Evolutionary conservation across 2,888 invertebrate species (phyloP), one percentile per base, ranked within the genome.

Genomic region (Harpalus rubripes): DNA sequence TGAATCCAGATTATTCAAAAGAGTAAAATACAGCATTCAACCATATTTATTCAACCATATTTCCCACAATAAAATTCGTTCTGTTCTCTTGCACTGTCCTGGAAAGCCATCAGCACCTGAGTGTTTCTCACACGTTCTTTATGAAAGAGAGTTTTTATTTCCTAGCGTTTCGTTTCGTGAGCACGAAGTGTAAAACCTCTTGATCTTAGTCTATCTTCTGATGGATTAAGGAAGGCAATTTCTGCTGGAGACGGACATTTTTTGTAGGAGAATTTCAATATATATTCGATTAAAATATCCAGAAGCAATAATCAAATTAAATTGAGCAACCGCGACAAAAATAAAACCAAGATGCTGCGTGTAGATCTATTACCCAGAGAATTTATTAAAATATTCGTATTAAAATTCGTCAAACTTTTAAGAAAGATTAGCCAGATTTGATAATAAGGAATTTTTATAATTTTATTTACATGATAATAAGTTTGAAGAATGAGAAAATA

Each of bases 191-290:
- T 68, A 39, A 68, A 68, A 68, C 74, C 74, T 22, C 58, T 58
- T 78, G 78, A 78, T 78, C 78, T 78, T 58, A 26, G 56, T 56
- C 32, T 58, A 78, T 78, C 26, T 58, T 78, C 78, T 58, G n/a
- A 78, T 10, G 78, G 58, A 78, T 78, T 78, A 58, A 58, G 78
- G 16, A 44, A 58, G n/a, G 78, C 58, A 32, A 78, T 78, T 78
- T 78, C 58, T 78, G 58, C n/a, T 78, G 1, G n/a, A 56, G 78
- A 78, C 74, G 18, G 16, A 6, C 32, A 78, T 58, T 78, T 78
- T 76, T 78, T 58, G 10, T n/a, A 16, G 6, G 72, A 58, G 18
- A 78, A 78, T 78, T 78, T 56, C 78, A 78, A 58, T 78, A 78
- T 7, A 15, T 74, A 16, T 58, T 78, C 58, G 58, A 58, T 78